These are phyloP conservation scores for Drosophila limbata DNA, from an alignment of 2,888 invertebrate species.

Conservation along the genomic window DNA sequence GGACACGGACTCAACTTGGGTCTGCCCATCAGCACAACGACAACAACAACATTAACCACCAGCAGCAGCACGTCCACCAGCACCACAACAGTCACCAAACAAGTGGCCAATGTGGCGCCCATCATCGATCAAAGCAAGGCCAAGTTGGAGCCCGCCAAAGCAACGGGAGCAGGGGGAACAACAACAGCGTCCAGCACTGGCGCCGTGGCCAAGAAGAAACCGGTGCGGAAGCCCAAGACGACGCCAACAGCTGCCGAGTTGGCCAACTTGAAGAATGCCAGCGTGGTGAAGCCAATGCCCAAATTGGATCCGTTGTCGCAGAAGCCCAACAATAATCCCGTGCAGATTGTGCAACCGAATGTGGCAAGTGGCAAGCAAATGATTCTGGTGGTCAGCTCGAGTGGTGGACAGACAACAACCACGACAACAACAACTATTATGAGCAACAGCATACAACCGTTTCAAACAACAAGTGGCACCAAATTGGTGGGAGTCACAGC, in stretches of 20 bases:
- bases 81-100: constrained; percentile 81
- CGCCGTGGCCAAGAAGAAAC: constrained; percentile 81
- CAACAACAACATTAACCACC: constrained; percentile 67
- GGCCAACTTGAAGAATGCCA: constrained; percentile 81
- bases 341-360: constrained; percentile 85
- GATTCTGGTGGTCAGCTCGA: constrained; percentile 63
- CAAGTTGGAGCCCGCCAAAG: constrained; percentile 68
- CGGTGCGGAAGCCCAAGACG: constrained; percentile 80
- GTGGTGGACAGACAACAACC: constrained; percentile 64
- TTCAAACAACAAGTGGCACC: constrained; percentile 83
- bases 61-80: constrained; percentile 62
- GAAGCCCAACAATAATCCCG: constrained; percentile 84
- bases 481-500: constrained; percentile 84
- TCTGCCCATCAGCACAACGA: constrained; percentile 62
- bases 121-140: constrained; percentile 85
- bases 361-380: constrained; percentile 83
- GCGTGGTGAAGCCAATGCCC: constrained; percentile 84
- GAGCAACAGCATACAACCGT: constrained; percentile 83
- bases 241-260: constrained; percentile 80
- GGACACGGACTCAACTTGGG: constrained; percentile 52
- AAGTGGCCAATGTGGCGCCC: constrained; percentile 85
- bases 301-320: constrained; percentile 84
- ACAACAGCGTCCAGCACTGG: constrained; percentile 63
- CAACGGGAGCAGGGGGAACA: constrained; percentile 6
- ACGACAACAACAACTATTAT: constrained; percentile 74